Evolutionary conservation across 2,113 vertebrate genomes (phyloP).

Genomic region (Clinocottus analis): DNA sequence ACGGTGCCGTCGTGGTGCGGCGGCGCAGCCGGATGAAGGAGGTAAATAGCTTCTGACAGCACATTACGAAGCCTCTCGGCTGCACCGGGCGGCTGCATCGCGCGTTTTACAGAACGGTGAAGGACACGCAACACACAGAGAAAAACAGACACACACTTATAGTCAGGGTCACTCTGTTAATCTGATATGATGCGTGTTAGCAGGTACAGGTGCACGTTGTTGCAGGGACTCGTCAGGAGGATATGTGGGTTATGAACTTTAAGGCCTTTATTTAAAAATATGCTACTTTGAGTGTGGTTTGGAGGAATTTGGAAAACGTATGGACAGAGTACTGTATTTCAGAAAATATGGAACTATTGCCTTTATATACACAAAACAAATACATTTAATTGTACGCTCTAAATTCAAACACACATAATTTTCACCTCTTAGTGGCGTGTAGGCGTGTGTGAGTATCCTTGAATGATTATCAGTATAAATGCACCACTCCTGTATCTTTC

Average conservation of each 20-base stretch:
- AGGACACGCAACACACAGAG: constrained; percentile 49
- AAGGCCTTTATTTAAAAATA: neutral
- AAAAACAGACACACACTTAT: neutral
- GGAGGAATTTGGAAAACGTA: neutral
- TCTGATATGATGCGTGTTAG: neutral
- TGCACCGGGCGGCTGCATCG: neutral
- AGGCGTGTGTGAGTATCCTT: constrained; percentile 58
- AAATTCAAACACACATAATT: neutral
- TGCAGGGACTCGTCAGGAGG: neutral
- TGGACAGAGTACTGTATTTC: neutral
- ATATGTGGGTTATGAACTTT: neutral
- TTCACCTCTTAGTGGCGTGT: constrained; percentile 13
- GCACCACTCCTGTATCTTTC: constrained; percentile 9
- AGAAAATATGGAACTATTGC: neutral
- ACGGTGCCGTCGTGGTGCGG: constrained; percentile 9
- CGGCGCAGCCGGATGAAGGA: constrained; percentile 45
- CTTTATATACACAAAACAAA: neutral
- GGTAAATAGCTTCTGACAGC: constrained; percentile 72
- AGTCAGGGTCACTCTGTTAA: constrained; percentile 12
- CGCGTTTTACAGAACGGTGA: constrained; percentile 54
- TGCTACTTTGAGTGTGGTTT: neutral
- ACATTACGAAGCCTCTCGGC: constrained; percentile 66
- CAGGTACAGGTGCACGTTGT: neutral
- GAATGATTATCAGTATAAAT: constrained; percentile 43
- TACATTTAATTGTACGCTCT: neutral